Evolutionary conservation across 2,888 invertebrate species (phyloP).

Genomic region (Lepidocyrtinus sp.): DNA sequence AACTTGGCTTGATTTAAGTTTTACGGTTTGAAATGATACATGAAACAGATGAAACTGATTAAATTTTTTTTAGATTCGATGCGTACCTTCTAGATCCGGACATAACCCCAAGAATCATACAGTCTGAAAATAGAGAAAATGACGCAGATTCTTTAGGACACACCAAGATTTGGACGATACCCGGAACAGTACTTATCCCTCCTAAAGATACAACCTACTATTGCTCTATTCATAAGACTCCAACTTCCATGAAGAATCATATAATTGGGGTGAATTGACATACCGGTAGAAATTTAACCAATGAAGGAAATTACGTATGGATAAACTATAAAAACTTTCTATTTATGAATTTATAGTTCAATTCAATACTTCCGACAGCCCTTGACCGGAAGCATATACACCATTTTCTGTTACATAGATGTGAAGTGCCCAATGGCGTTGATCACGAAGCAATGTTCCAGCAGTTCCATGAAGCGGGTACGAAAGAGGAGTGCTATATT

Average conservation of each 20-base stretch:
- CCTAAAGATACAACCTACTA: neutral
- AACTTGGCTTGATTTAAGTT: neutral
- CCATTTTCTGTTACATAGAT: constrained; percentile 29
- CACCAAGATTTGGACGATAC: neutral
- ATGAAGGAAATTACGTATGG: neutral
- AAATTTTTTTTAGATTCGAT: neutral
- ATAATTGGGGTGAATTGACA: constrained; percentile 22
- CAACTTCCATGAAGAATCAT: constrained; percentile 7
- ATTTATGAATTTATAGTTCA: neutral
- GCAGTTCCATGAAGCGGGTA: neutral
- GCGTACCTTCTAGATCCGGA: neutral
- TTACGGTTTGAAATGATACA: constrained; percentile 13
- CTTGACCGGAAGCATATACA: constrained; percentile 20
- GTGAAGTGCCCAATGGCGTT: constrained; percentile 27
- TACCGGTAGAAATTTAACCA: neutral
- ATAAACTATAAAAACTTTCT: neutral
- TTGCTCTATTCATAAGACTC: constrained; percentile 15
- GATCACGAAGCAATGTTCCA: neutral
- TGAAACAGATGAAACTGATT: neutral
- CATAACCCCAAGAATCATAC: neutral
- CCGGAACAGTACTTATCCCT: neutral
- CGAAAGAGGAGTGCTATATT: neutral
- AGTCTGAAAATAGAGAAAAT: neutral
- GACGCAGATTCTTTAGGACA: neutral
- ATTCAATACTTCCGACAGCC: constrained; percentile 8